Percentiles rank a stretch among this genome's conserved stretches.
Conservation (phyloP, 1,140 invertebrate species). For the Zaprionus inermis region DNA sequence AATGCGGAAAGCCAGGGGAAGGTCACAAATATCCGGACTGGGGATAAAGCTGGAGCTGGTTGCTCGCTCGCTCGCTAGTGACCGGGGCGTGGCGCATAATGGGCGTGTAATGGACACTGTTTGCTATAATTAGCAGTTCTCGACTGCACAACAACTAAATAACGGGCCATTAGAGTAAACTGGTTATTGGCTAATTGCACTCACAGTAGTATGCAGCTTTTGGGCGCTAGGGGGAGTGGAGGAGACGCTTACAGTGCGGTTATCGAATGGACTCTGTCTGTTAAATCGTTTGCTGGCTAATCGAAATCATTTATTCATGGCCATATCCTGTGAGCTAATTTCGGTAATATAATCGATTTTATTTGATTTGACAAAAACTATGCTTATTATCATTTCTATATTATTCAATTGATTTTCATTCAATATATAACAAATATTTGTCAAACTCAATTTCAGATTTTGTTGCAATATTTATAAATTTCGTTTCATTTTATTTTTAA, state of each 20-base stretch:
- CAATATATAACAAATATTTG: background rate
- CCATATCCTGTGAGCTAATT: constrained; percentile 1
- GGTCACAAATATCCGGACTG: background rate
- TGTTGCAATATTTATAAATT: background rate
- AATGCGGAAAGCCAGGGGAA: constrained; percentile 6
- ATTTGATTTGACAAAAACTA: background rate
- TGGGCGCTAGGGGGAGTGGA: constrained; percentile 16
- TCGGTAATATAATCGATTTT: constrained; percentile 6
- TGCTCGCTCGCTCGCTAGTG: background rate
- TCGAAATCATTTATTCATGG: constrained; percentile 29
- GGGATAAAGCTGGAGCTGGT: background rate
- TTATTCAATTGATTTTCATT: background rate
- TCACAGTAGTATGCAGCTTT: constrained; percentile 61
- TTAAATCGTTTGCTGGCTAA: constrained; percentile 1
- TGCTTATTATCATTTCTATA: background rate
- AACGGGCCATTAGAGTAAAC: constrained; percentile 59
- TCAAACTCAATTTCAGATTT: background rate
- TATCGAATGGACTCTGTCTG: background rate
- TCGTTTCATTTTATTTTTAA: background rate
- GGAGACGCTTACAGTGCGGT: background rate
- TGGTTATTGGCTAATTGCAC: constrained; percentile 63
- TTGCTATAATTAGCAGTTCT: constrained; percentile 65
- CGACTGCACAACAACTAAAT: constrained; percentile 27
- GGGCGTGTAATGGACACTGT: constrained; percentile 57
- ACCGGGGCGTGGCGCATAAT: constrained; percentile 50